Conservation (phyloP, 2,113 vertebrate species). For the Marmota monax region DNA sequence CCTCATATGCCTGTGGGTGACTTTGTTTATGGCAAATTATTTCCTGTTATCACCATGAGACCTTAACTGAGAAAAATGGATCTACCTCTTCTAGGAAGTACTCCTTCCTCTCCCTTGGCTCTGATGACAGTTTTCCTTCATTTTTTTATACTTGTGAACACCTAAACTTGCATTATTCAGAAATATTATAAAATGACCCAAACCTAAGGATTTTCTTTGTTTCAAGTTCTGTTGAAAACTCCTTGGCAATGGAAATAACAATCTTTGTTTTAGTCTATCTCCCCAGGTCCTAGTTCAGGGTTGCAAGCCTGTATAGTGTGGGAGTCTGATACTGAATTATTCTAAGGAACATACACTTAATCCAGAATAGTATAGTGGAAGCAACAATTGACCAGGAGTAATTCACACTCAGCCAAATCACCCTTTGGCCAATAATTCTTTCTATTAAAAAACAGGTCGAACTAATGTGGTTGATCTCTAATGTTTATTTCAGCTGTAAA, state of each 20-base stretch:
- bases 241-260: neutral
- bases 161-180: neutral
- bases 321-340: neutral
- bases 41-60: neutral
- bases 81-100: neutral
- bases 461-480: neutral
- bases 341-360: slow-evolving; percentile 26
- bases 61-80: neutral
- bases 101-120: neutral
- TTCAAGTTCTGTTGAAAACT: neutral
- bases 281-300: neutral
- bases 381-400: neutral
- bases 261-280: neutral
- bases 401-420: neutral
- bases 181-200: neutral
- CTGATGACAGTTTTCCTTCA: neutral
- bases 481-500: neutral
- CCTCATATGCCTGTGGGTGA: neutral
- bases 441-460: neutral
- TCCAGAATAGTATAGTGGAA: neutral
- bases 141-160: neutral
- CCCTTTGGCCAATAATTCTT: neutral
- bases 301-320: neutral
- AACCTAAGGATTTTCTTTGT: neutral
- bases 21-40: neutral